A percentile compares a stretch with the other conserved stretches of the same genome.
Conservation (phyloP, 2,888 invertebrate genomes). For the Plebejus anna region DNA sequence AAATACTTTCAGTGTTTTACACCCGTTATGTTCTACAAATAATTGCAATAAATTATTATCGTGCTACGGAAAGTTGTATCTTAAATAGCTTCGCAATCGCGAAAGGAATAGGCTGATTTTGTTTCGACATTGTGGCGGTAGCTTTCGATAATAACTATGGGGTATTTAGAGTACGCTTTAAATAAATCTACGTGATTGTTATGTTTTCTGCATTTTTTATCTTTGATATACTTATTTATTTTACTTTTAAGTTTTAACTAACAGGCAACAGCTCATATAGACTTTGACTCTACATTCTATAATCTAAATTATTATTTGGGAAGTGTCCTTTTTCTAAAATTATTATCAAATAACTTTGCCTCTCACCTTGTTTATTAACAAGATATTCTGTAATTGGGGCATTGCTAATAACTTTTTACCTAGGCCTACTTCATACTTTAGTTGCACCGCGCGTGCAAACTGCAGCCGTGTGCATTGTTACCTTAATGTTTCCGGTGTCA, state of each 20-base stretch:
- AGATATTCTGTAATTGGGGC: neutral
- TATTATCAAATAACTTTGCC: neutral
- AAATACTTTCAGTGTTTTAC: conserved; percentile 37
- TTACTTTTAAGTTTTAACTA: neutral
- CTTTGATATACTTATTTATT: neutral
- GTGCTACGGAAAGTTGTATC: conserved; percentile 35
- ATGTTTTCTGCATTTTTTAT: neutral
- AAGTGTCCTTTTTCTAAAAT: neutral
- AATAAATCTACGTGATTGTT: neutral
- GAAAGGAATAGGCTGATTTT: conserved; percentile 27
- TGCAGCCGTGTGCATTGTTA: conserved; percentile 21
- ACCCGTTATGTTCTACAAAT: conserved; percentile 34
- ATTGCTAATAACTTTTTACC: conserved; percentile 10
- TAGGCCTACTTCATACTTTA: neutral
- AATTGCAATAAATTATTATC: conserved; percentile 35
- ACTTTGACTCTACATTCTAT: neutral
- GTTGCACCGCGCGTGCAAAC: neutral
- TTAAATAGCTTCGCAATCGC: conserved; percentile 33
- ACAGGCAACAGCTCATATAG: neutral
- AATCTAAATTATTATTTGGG: neutral
- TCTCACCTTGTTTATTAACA: neutral
- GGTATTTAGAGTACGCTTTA: neutral
- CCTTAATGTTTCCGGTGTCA: conserved; percentile 22
- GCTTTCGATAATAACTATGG: conserved; percentile 15
- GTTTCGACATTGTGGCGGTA: conserved; percentile 27